These are phyloP conservation scores for Therioaphis trifolii DNA, from an alignment of 2,888 invertebrate species.

Conservation along the genomic window DNA sequence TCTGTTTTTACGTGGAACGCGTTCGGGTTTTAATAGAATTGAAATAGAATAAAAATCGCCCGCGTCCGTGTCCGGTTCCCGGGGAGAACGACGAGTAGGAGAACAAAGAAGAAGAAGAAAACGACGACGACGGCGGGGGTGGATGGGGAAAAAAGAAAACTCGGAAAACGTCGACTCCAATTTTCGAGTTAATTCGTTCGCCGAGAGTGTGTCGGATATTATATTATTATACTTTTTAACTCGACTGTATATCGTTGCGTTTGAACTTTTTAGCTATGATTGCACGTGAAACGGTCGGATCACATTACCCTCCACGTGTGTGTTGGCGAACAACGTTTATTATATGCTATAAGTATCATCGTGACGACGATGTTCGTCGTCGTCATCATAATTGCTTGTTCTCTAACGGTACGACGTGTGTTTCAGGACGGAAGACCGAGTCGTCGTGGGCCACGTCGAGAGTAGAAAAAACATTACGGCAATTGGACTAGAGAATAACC, in stretches of 20 bases:
- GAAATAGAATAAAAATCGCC: too few species aligned
- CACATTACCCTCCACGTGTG: not conserved
- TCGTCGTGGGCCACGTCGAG: not conserved
- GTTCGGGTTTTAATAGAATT: too few species aligned
- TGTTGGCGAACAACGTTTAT: not conserved
- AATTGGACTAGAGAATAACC: not conserved
- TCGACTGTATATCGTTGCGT: not conserved
- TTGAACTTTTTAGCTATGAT: not conserved
- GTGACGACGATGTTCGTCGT: too few species aligned
- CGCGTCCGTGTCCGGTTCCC: too few species aligned
- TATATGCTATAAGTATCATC: not conserved
- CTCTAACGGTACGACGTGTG: not conserved
- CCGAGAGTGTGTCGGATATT: too few species aligned
- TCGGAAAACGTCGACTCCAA: not conserved
- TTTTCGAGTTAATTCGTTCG: conserved; percentile 17
- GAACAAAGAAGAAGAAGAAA: too few species aligned
- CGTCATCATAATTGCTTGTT: too few species aligned
- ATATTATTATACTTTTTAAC: too few species aligned
- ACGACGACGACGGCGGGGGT: too few species aligned
- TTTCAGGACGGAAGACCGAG: not conserved
- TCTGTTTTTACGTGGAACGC: too few species aligned
- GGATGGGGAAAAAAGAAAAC: conserved; percentile 3
- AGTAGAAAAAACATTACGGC: not conserved
- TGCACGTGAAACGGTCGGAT: not conserved
- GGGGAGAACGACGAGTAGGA: too few species aligned